Base-by-base conservation (phyloP, 2,797 vertebrate genomes). In the Tenualosa ilisha region DNA sequence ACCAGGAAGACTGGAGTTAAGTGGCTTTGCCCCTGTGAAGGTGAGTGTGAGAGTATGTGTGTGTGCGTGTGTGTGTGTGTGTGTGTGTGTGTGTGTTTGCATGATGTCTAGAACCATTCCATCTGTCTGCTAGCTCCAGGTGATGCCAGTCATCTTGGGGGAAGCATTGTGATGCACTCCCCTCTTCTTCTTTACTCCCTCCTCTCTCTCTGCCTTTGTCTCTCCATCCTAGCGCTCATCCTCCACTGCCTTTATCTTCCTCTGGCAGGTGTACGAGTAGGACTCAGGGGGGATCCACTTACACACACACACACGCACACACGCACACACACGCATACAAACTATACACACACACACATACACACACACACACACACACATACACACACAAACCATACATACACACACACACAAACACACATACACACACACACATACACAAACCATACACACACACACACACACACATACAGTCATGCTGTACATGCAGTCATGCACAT, bases 101-200 rank as follows among this genome's bases (percentile, higher is more conserved):
- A 65, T 85, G 83, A 50, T 84, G 86, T 87, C 82, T 79, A 86
- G 88, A 88, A 88, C 17, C 6, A 86, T 86, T 89, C 86, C 86
- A 86, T 90, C 88, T 89, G 90, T 91, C 87, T 91, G 87, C 72
- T 84, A 26, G 83, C 90, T 88, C 90, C 91, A 92, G 90, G 90
- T 93, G 87, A 89, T 8, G 87, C 88, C 88, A 89, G 89, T 91
- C 87, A 90, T 93, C 92, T 89, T 89, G 90, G 92, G 91, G 88
- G 72, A 93, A 93, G 84, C 51, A 91, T 92, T 93, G 91, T 94
- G 93, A 95, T 93, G 93, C 91, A 92, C 89, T 90, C 88, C 90
- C 91, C 84, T 89, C 90, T 90, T 63, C 89, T 87, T 92, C 86
- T 88, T 90, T 89, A 46, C 46, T 11, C 26, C 49, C n/a, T 43